Evolutionary conservation across 2,888 invertebrate genomes (phyloP).

Genomic region (Sinopyrophorus schimmeli): DNA sequence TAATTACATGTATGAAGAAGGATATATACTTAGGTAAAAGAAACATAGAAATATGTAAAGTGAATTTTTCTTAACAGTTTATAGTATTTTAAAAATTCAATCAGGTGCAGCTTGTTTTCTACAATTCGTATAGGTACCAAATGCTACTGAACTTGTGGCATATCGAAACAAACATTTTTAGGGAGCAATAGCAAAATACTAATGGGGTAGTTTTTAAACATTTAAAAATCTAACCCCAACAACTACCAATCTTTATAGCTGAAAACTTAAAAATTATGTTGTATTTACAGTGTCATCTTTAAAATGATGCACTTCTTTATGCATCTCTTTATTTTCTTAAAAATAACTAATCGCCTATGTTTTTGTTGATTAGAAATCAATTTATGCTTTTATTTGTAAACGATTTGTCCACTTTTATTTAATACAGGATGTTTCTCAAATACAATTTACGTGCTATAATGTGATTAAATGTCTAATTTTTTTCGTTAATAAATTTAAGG

Average conservation of each 20-base stretch:
- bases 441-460: too few species aligned
- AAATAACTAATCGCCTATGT: too few species aligned
- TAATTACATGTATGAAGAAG: too few species aligned
- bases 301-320: conserved; percentile 6
- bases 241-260: conserved; percentile 22
- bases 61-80: conserved; percentile 23
- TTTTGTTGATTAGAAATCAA: too few species aligned
- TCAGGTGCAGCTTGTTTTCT: conserved; percentile 20
- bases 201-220: conserved; percentile 17
- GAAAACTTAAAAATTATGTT: conserved; percentile 21
- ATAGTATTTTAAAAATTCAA: conserved; percentile 26
- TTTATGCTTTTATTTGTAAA: too few species aligned
- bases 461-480: too few species aligned
- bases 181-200: conserved; percentile 26
- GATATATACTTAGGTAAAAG: not conserved
- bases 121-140: conserved; percentile 22
- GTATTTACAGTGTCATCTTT: conserved; percentile 20
- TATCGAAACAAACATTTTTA: conserved; percentile 20
- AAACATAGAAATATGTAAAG: conserved; percentile 9
- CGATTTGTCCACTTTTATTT: conserved; percentile 11
- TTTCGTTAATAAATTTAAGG: too few species aligned
- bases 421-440: too few species aligned
- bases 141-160: conserved; percentile 24
- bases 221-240: conserved; percentile 19
- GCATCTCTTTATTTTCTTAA: conserved; percentile 1